Evolutionary conservation across 2,888 invertebrate genomes (phyloP), one percentile per base, ranked within the genome.

Genomic region (Sisyra terminalis): DNA sequence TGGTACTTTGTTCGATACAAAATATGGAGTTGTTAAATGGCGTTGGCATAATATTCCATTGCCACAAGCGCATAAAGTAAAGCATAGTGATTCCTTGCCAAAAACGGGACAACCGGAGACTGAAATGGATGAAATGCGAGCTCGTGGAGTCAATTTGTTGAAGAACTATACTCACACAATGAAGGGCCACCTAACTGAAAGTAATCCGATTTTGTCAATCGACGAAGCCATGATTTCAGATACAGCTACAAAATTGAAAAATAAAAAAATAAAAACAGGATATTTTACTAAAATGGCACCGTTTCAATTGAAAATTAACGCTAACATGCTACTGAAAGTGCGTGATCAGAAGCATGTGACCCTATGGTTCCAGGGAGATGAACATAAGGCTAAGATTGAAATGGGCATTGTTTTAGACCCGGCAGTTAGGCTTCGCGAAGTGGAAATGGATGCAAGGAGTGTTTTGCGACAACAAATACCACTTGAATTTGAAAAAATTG

Each of bases 1-100:
- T 13, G 40, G 40, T 7, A 13, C 29, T 8, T 18, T 11, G 14
- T 29, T 29, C 10, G n/a, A 40, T 30, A 40, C 29, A 3, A 2
- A 15, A 1, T 11, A 2, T 17, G 18, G 18, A n/a, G n/a, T 10
- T 8, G n/a, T 29, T 14, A 40, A 31, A 40, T 40, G 40, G 40
- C 29, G 40, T 6, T 40, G 40, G 40, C 40, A 40, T 13, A 40
- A 40, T 15, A 40, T 40, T 11, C 40, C 30, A 10, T 10, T 30
- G 10, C 13, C 5, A 14, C 8, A 40, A 15, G 31, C 9, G 3
- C 10, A 17, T 3, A 6, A 2, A 6, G 17, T 18, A 2, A 18
- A 37, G 3, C 6, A 16, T 2, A 37, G 6, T 11, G 37, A 37
- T 11, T 13, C 2, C 1, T 15, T 35, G 3, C 35, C 1, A 14